Evolutionary conservation across 1,140 invertebrate genomes (phyloP), one percentile per base, ranked within the genome.

Genomic region (Drosophila grimshawi): DNA sequence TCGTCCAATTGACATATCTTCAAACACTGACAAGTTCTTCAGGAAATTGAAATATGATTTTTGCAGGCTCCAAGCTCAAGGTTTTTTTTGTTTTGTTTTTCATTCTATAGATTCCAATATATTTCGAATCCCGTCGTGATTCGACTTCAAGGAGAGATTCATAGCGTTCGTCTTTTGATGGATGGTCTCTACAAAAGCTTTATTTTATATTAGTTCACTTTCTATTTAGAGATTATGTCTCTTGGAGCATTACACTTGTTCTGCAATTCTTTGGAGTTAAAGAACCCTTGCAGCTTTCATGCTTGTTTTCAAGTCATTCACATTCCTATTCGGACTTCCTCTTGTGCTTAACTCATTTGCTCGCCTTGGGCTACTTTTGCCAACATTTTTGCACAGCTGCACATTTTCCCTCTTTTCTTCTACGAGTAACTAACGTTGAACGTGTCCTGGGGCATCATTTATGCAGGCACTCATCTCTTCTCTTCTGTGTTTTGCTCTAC

Each of bases 391-490:
- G 48, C 60, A 57, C 43, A 68, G 57, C 65, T 43, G 72, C 72
- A 53, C 11, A 56, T 51, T 43, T 57, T 30, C 8, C 10, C 11
- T 32, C 1, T 39, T 39, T 39, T 39, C 10, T 39, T 39, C 37
- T 37, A 10, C 3, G 30, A 32, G 51, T 43, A 51, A 49, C 45
- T 70, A 51, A 52, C 43, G 56, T 10, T n/a, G 30, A 51, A 52
- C 37, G 37, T 52, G 76, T 85, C 73, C 81, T 78, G 59, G 78
- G 81, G 78, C 78, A 78, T 74, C 56, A 70, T 85, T 85, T 77
- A 65, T 85, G 65, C 77, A 74, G 57, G 48, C 35, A 62, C 64
- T 57, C 64, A 68, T 56, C 75, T 62, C 46, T 46, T 49, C 49
- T 62, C 60, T 41, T 37, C n/a, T n/a, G 27, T 45, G 43, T 63